Base-by-base conservation (phyloP, 1,140 invertebrate genomes). In the Pseudachorutes palmiensis region DNA sequence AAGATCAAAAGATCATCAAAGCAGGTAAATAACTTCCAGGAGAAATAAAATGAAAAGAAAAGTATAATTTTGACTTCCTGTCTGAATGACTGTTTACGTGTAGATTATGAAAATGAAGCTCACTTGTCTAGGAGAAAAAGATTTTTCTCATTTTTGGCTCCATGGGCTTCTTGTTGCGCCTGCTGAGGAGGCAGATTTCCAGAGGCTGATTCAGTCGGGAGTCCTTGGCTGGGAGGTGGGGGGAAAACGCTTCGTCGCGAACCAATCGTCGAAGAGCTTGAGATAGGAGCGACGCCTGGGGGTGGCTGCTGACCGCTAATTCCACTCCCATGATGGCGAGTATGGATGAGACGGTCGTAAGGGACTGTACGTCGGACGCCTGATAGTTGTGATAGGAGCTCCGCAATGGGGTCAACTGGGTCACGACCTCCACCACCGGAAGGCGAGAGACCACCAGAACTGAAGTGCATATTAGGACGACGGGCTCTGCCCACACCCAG, bases 371-470 rank as follows among this genome's bases (percentile, higher is more conserved):
- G 64, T 55, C 71, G 66, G 22, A 69, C 91, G 69, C 91, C 92
- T 29, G 91, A 93, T 75, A 97, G 83, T 80, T 95, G 92, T 62
- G 91, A 93, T 64, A 96, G 81, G 70, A 96, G 82, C 82, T 97
- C 92, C 48, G 91, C 90, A 73, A 97, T 97, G 62, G 94, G 93
- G 84, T 97, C 94, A 76, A 91, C 89, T 72, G 89, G 86, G 77
- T 97, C 94, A 74, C 91, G 86, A 88, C 88, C 66, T 28, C 70
- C 72, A 12, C 51, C 51, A 55, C 51, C 51, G 24, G 72, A 71
- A 65, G 87, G 85, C 67, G 87, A 83, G 58, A 92, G 82, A 60
- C 89, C 89, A 74, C 89, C 88, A 72, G 89, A 86, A 72, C 68
- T 71, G 51, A 74, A 71, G 62, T 74, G 72, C 72, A 75, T 74